These are phyloP conservation scores for Diplodus sargus DNA, from an alignment of 2,797 vertebrate species.

Conservation along the genomic window DNA sequence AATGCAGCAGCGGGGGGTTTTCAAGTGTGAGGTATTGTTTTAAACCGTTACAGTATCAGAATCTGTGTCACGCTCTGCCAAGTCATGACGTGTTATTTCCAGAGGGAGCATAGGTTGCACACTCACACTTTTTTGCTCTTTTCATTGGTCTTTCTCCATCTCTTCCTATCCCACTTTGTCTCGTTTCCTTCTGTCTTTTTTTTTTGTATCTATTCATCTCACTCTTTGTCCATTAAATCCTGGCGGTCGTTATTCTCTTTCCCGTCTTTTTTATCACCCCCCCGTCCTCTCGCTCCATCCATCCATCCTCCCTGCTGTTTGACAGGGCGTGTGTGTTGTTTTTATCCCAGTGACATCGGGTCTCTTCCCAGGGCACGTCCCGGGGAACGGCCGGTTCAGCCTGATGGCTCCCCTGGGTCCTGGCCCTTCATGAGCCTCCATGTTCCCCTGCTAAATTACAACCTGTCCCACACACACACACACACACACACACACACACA, in stretches of 20 bases:
- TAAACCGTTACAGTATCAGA: constrained; percentile 35
- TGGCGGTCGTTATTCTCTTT: constrained; percentile 51
- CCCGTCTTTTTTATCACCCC: constrained; percentile 59
- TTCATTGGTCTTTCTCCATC: constrained; percentile 58
- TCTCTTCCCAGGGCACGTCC: constrained; percentile 83
- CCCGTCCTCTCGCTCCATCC: constrained; percentile 56
- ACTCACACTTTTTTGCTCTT: constrained; percentile 8
- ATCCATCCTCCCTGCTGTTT: constrained; percentile 68
- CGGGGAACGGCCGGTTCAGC: constrained; percentile 71
- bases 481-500: constrained; percentile 28
- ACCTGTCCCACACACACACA: constrained; percentile 64
- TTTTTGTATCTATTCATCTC: constrained; percentile 37
- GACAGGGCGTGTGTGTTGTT: constrained; percentile 82
- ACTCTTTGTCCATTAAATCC: constrained; percentile 48
- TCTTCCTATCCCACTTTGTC: constrained; percentile 41
- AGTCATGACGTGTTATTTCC: constrained; percentile 53
- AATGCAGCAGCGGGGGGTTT: constrained; percentile 26
- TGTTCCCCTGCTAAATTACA: constrained; percentile 77
- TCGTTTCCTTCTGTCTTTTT: constrained; percentile 46
- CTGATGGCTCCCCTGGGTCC: constrained; percentile 75
- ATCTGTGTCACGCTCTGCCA: constrained; percentile 42
- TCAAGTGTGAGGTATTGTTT: constrained; percentile 39
- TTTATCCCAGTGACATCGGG: constrained; percentile 80
- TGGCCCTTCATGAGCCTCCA: constrained; percentile 68
- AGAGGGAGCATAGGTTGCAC: constrained; percentile 30